Evolutionary conservation across 2,888 invertebrate genomes (phyloP), one percentile per base, ranked within the genome.

Genomic region (Polydrusus tereticollis): DNA sequence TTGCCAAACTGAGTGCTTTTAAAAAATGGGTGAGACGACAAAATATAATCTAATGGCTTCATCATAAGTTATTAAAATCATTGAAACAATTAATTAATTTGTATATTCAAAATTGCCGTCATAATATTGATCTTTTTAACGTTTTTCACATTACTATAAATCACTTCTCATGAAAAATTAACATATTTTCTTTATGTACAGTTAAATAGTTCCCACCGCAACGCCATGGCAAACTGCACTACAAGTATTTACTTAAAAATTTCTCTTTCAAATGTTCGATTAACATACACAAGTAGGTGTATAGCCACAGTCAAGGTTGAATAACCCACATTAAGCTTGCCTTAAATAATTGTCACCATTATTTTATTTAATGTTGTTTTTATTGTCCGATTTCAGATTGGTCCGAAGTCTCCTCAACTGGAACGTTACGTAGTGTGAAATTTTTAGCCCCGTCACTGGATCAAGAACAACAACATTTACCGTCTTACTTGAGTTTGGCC

Each of bases 401-500:
- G 79, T 86, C 87, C 66, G 85, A 87, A 77, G 86, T 85, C 67
- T 85, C 87, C 50, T 87, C 87, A 41, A 82, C 85, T 73, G 87
- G 86, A 75, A 88, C 89, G 3, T 81, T 89, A 68, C 86, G 87
- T 78, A 88, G 88, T 76, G 79, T 87, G 72, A 87, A 86, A 74
- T 76, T 88, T 41, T 65, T 79, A 36, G 79, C 82, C 3, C 81
- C 82, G 18, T 68, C 78, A 6, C 75, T 76, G 14, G 70, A 76
- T n/a, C 78, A 80, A 16, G 36, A 33, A 6, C 43, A 63, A 57
- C 79, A 82, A 14, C 93, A 94, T 83, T 92, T 94, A 82, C 96
- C 96, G 0, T 95, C 95, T 69, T 97, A 97, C 84, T 86, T 97
- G 67, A 94, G 94, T 80, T 87, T 97, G 74, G 95, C 96, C 60